phyloP scores from a whole-genome alignment of 2,797 vertebrate species.

The Leuciscus waleckii region DNA sequence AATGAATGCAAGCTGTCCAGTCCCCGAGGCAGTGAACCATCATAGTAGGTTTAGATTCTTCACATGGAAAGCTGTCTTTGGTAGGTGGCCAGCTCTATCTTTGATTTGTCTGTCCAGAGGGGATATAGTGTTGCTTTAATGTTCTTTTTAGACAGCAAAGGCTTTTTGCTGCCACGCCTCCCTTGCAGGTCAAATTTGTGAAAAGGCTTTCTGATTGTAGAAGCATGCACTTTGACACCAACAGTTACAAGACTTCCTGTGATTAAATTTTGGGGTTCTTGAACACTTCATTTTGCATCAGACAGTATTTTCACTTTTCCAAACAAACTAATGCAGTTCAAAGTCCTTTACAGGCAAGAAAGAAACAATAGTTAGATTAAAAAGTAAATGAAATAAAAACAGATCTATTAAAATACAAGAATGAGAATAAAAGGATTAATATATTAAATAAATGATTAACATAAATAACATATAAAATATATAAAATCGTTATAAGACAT shows the following conservation, averaged over 20 bases:
- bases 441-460: too few relatives aligned
- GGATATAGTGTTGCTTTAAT: background rate
- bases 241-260: background rate
- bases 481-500: background rate
- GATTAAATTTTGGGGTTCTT: background rate
- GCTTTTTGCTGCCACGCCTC: background rate
- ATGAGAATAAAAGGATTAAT: too few relatives aligned
- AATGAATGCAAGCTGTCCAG: conserved; percentile 16
- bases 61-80: background rate
- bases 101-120: background rate
- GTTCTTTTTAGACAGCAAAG: background rate
- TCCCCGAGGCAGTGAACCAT: background rate
- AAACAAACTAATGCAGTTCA: too few relatives aligned
- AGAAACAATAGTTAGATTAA: too few relatives aligned
- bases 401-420: too few relatives aligned
- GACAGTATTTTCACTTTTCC: background rate
- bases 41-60: background rate
- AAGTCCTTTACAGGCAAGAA: too few relatives aligned
- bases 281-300: background rate
- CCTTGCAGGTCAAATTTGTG: background rate
- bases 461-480: too few relatives aligned
- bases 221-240: background rate
- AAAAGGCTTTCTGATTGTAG: background rate
- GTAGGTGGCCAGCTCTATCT: background rate
- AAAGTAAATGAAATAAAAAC: too few relatives aligned